These are phyloP conservation scores for Hecatera dysodea DNA, from an alignment of 2,888 invertebrate genomes.

Conservation along the genomic window DNA sequence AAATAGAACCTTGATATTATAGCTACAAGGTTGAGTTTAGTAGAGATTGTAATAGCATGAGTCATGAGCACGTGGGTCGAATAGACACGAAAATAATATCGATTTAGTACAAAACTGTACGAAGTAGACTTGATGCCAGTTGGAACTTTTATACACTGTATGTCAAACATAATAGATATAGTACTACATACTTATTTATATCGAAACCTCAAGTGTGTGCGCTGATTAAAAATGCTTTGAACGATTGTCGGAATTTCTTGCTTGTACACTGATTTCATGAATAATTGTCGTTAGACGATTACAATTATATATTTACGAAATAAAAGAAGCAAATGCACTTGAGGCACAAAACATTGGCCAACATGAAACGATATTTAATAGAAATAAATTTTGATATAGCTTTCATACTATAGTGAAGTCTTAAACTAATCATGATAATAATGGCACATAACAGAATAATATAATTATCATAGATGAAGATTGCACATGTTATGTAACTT, in stretches of 20 bases:
- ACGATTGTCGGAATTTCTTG: constrained; percentile 22
- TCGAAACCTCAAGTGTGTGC: constrained; percentile 57
- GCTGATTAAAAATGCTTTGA: constrained; percentile 37
- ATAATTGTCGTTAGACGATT: constrained; percentile 8
- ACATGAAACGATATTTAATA: constrained; percentile 64
- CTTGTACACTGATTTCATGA: background rate
- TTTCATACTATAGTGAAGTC: constrained; percentile 75
- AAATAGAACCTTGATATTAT: constrained; percentile 67
- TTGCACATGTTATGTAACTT: constrained; percentile 89
- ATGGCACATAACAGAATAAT: constrained; percentile 78
- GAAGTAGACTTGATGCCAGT: constrained; percentile 66
- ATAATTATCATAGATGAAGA: constrained; percentile 82
- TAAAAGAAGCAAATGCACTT: constrained; percentile 52
- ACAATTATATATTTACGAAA: constrained; percentile 6
- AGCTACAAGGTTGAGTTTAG: constrained; percentile 74
- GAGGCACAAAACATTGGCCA: constrained; percentile 62
- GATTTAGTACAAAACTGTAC: constrained; percentile 78
- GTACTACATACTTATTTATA: constrained; percentile 62
- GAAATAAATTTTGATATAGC: constrained; percentile 71
- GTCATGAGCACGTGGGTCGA: constrained; percentile 75
- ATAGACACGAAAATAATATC: constrained; percentile 81
- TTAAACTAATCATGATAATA: constrained; percentile 76
- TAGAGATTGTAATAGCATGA: constrained; percentile 71
- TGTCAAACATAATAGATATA: constrained; percentile 60
- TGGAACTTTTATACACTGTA: constrained; percentile 58